Base-by-base conservation (phyloP, 2,888 invertebrate species). In the Polia nebulosa region DNA sequence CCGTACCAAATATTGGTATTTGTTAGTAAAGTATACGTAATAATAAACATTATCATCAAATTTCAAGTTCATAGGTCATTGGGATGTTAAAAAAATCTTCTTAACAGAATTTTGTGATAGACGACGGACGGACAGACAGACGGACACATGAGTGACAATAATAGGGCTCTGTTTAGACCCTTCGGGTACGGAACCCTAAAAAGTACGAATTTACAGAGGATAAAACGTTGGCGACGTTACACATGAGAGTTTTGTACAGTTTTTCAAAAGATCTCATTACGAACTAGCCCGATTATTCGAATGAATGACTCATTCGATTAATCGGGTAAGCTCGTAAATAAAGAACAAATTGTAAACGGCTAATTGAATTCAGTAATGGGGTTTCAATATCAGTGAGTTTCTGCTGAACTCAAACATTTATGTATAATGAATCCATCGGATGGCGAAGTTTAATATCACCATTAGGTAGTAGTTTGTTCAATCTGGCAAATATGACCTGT, bases 341-440 rank as follows among this genome's bases (percentile, higher is more conserved):
- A 5, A 34, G 4, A 53, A 20, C 25, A 47, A 58, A 45, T 47
- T 20, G 22, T 32, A 55, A 59, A 29, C 17, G 11, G 6, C 1
- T 22, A 32, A 39, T 58, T 3, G 25, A 72, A 53, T 58, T n/a
- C 22, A 11, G 17, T 27, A 11, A 32, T 9, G 11, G 11, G 17
- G 34, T 58, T 58, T 47, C 39, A 58, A 58, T 72, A 55, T 29
- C n/a, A 11, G 17, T 25, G 32, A 17, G 25, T 67, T 20, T 52
- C 29, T 22, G n/a, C 15, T 17, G 15, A 55, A 49, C 9, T 57
- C 44, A 65, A 74, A 65, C 25, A 52, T 44, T 64, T 49, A 63
- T n/a, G 15, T 6, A 3, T 56, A 22, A 67, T 39, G 13, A 4
- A 41, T 49, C 49, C 27, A 49, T 68, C 8, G 25, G 15, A 20